These are phyloP conservation scores for Macropodus opercularis DNA, from an alignment of 2,797 vertebrate genomes.

Conservation along the genomic window DNA sequence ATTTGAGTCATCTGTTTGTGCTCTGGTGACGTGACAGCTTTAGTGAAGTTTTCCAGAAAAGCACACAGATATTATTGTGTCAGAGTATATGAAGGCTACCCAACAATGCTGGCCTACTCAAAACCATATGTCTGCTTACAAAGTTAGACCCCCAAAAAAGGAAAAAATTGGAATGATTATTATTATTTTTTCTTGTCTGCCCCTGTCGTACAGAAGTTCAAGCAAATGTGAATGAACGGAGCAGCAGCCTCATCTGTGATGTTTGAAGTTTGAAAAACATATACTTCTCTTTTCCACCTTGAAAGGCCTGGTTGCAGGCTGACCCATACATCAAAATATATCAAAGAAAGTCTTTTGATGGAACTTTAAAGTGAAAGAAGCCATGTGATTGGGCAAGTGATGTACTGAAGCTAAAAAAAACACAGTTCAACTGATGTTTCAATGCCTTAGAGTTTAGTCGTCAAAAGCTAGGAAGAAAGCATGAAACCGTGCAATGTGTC, in stretches of 20 bases:
- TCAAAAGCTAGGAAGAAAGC: conserved; percentile 54
- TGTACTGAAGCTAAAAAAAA: conserved; percentile 63
- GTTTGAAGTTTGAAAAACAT: conserved; percentile 71
- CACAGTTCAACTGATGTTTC: conserved; percentile 68
- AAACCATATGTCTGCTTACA: conserved; percentile 46
- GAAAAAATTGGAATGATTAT: conserved; percentile 33
- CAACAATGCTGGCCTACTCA: conserved; percentile 24
- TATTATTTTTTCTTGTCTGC: conserved; percentile 55
- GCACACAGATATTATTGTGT: conserved; percentile 41
- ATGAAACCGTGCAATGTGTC: conserved; percentile 39
- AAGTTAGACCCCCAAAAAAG: conserved; percentile 9
- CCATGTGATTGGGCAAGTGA: conserved; percentile 69
- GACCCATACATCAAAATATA: conserved; percentile 72
- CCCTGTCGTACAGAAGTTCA: conserved; percentile 58
- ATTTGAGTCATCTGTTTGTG: conserved; percentile 45
- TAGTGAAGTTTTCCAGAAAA: conserved; percentile 48
- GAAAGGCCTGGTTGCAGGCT: conserved; percentile 64
- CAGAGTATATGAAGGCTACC: conserved; percentile 27
- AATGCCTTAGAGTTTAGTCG: conserved; percentile 69
- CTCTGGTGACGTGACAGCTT: conserved; percentile 28
- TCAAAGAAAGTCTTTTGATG: conserved; percentile 75
- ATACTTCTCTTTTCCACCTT: conserved; percentile 71
- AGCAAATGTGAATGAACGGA: conserved; percentile 63
- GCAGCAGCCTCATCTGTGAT: conserved; percentile 58
- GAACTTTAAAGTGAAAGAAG: conserved; percentile 74